Percentiles rank a stretch among this genome's conserved stretches.
Evolutionary conservation across 1,140 invertebrate genomes (phyloP).

Genomic region (Pachypsylla venusta): DNA sequence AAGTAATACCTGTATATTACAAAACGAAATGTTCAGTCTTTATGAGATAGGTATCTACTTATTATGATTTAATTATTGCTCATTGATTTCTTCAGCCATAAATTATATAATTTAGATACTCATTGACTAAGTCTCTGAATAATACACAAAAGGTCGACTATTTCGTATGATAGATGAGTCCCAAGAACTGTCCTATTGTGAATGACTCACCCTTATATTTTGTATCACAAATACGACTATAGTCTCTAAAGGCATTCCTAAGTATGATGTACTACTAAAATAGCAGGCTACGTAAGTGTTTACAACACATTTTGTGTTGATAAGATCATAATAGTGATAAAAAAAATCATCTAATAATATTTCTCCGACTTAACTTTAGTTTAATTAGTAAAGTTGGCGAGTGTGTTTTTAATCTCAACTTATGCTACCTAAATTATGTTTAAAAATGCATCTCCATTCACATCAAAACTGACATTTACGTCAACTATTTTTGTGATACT

Average conservation of each 20-base stretch:
- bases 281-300: not conserved
- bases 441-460: not conserved
- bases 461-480: not conserved
- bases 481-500: not conserved
- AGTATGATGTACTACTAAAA: not conserved
- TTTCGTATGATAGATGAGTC: too few relatives aligned
- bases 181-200: too few relatives aligned
- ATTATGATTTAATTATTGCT: too few relatives aligned
- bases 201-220: not conserved
- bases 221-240: not conserved
- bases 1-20: too few relatives aligned
- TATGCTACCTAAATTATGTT: conserved; percentile 3
- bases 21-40: too few relatives aligned
- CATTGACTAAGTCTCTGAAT: too few relatives aligned
- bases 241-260: not conserved
- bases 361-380: not conserved
- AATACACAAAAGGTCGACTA: too few relatives aligned
- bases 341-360: not conserved
- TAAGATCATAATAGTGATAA: conserved; percentile 1
- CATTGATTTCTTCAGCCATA: too few relatives aligned
- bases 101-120: too few relatives aligned
- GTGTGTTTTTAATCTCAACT: not conserved
- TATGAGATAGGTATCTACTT: too few relatives aligned
- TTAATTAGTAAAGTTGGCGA: not conserved
- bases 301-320: not conserved